Evolutionary conservation across 2,113 vertebrate genomes (phyloP).

Genomic region (Euleptes europaea): DNA sequence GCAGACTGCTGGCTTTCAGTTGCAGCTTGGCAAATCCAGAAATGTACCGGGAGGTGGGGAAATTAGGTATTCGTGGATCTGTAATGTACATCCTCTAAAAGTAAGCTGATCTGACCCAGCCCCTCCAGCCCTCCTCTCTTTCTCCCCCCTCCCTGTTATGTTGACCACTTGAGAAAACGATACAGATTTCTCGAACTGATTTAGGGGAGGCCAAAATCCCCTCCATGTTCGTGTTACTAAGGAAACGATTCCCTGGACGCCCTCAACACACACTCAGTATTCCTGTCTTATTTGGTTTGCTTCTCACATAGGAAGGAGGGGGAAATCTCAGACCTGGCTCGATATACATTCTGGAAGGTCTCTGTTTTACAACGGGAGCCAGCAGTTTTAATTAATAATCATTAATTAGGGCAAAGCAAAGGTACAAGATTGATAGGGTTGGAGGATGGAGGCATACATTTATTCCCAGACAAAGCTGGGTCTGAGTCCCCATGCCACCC

Average conservation of each 20-base stretch:
- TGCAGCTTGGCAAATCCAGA: background rate
- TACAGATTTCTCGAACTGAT: conserved; percentile 56
- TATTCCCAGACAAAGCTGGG: background rate
- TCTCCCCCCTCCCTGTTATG: conserved; percentile 23
- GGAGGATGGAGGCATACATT: background rate
- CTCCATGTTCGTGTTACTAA: conserved; percentile 64
- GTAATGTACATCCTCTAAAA: background rate
- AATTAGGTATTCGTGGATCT: background rate
- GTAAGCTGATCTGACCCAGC: background rate
- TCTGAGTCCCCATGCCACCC: too few relatives aligned
- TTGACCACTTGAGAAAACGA: conserved; percentile 61
- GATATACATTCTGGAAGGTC: background rate
- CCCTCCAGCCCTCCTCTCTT: too few relatives aligned
- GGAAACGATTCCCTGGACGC: conserved; percentile 66
- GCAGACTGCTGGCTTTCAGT: too few relatives aligned
- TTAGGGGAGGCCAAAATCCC: conserved; percentile 45
- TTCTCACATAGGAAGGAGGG: conserved; percentile 23
- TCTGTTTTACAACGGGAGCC: background rate
- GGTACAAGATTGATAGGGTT: background rate
- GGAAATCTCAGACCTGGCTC: background rate
- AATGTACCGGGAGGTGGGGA: conserved; percentile 11
- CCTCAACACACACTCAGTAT: conserved; percentile 52
- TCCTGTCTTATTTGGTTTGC: conserved; percentile 52
- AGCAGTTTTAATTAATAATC: conserved; percentile 2
- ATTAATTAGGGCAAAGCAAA: background rate